These are phyloP conservation scores for Arnoldichthys spilopterus DNA, from an alignment of 2,797 vertebrate species.

Conservation along the genomic window DNA sequence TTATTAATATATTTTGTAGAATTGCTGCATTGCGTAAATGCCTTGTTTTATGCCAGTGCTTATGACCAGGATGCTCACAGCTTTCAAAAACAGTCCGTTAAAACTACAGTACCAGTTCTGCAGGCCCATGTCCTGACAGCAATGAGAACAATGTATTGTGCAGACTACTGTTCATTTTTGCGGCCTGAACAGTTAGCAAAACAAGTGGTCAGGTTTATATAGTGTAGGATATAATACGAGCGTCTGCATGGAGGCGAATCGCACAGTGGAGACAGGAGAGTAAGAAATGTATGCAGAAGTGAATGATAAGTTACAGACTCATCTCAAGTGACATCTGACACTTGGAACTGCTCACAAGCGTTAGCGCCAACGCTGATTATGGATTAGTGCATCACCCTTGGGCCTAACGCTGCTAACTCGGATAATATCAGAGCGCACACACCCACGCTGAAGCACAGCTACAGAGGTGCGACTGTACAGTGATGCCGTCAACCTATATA, in stretches of 20 bases:
- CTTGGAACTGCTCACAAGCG: background rate
- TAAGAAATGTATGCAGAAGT: background rate
- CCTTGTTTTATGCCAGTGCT: too few relatives aligned
- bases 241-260: background rate
- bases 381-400: background rate
- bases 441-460: background rate
- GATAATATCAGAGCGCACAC: background rate
- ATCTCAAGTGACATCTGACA: conserved; percentile 1
- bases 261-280: background rate
- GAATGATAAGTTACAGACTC: conserved; percentile 2
- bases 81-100: too few relatives aligned
- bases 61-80: too few relatives aligned
- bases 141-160: too few relatives aligned
- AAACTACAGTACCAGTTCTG: background rate
- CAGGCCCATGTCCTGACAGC: too few relatives aligned
- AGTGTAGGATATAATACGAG: background rate
- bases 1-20: too few relatives aligned
- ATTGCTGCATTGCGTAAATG: too few relatives aligned
- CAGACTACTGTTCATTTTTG: too few relatives aligned
- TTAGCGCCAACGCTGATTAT: background rate
- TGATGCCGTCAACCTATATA: background rate
- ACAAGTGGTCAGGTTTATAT: background rate
- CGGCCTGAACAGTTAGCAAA: background rate
- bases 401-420: background rate
- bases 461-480: background rate